A percentile compares a stretch with the other conserved stretches of the same genome.
Conservation (phyloP, 2,113 vertebrate species). For the Cyprinodon tularosa region DNA sequence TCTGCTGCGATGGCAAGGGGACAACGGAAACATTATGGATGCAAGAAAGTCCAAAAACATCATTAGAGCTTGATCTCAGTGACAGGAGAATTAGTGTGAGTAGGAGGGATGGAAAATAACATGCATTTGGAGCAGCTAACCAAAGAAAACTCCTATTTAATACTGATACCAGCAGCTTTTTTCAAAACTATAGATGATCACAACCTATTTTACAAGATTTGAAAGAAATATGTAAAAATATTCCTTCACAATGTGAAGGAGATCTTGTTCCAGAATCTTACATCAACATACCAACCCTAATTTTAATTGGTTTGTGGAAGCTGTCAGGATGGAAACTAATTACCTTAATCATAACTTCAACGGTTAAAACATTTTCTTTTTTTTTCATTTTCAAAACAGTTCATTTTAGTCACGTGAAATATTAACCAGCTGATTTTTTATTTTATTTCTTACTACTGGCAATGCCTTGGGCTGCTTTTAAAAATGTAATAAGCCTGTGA, state of each 20-base stretch:
- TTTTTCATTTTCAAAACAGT: constrained; percentile 9
- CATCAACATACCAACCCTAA: constrained; percentile 16
- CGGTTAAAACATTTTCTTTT: not conserved
- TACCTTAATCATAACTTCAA: constrained; percentile 7
- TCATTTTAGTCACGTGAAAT: constrained; percentile 27
- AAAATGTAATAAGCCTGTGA: not conserved
- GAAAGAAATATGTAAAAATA: not conserved
- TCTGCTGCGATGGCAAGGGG: constrained; percentile 31
- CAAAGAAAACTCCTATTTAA: too few species aligned
- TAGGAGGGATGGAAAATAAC: not conserved
- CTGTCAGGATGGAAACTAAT: constrained; percentile 30
- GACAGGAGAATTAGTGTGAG: constrained; percentile 17
- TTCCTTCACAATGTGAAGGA: not conserved
- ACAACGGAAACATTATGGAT: constrained; percentile 24
- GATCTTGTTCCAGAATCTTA: not conserved
- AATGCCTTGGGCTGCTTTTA: not conserved
- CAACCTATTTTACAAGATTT: too few species aligned
- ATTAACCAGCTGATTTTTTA: not conserved
- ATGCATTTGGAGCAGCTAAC: too few species aligned
- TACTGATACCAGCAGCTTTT: too few species aligned
- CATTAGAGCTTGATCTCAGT: constrained; percentile 40
- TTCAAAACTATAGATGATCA: too few species aligned
- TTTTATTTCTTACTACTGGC: not conserved
- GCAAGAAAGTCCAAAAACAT: constrained; percentile 12
- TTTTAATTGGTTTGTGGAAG: constrained; percentile 35